Percentiles rank a stretch among this genome's conserved stretches.
phyloP scores from a whole-genome alignment of 2,113 vertebrate genomes.

The Gobius niger region DNA sequence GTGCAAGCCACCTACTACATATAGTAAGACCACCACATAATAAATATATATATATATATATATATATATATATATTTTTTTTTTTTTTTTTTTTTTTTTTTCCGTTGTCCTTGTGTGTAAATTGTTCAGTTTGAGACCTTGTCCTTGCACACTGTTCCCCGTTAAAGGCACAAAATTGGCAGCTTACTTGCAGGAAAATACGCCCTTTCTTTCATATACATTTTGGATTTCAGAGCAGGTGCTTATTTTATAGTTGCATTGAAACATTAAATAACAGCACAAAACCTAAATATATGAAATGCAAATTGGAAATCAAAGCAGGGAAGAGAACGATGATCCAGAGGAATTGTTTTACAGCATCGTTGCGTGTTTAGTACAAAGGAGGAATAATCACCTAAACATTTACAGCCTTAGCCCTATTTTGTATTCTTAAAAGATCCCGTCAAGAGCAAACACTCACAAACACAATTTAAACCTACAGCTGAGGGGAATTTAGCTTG shows the following conservation, averaged over 20 bases:
- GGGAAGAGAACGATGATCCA: background rate
- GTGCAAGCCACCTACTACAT: too few species aligned
- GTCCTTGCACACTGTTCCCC: background rate
- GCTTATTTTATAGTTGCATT: too few species aligned
- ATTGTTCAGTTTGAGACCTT: conserved; percentile 1
- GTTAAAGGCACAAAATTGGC: background rate
- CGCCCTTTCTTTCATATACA: background rate
- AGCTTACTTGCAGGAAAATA: background rate
- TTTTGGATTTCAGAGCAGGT: too few species aligned
- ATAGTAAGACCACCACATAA: too few species aligned
- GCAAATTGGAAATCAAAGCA: background rate
- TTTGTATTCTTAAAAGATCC: conserved; percentile 41
- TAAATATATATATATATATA: too few species aligned
- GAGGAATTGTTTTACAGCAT: background rate
- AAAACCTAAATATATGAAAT: too few species aligned
- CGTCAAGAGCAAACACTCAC: conserved; percentile 39
- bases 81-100: too few species aligned
- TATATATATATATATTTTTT: too few species aligned
- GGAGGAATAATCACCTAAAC: conserved; percentile 35
- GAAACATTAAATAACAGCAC: too few species aligned
- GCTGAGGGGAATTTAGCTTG: conserved; percentile 23
- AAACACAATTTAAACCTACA: conserved; percentile 47
- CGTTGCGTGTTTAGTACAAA: conserved; percentile 14
- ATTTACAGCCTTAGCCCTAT: conserved; percentile 34
- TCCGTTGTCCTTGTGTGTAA: background rate